phyloP scores from a whole-genome alignment of 2,888 invertebrate genomes.

The Sturmia bella region DNA sequence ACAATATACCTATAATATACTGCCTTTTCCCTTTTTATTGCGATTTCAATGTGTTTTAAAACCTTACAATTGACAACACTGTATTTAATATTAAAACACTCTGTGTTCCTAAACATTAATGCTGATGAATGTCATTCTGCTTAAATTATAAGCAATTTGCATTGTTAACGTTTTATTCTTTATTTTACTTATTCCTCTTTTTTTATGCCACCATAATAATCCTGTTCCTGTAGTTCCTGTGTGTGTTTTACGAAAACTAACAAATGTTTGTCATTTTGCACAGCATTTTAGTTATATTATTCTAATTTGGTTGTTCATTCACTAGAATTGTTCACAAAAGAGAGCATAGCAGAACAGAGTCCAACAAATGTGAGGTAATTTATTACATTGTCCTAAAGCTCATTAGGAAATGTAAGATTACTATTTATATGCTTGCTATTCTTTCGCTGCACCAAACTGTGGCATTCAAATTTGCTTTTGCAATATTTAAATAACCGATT shows the following conservation, averaged over 20 bases:
- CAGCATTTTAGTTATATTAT: slow-evolving; percentile 32
- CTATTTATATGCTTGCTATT: slow-evolving; percentile 66
- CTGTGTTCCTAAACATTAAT: slow-evolving; percentile 56
- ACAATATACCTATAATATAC: no score
- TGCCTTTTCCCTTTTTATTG: no score
- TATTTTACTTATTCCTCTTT: slow-evolving; percentile 18
- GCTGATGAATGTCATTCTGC: slow-evolving; percentile 74
- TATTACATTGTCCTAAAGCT: slow-evolving; percentile 71
- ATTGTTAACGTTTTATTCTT: slow-evolving; percentile 58
- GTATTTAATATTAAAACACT: slow-evolving; percentile 40
- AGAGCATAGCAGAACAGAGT: slow-evolving; percentile 30
- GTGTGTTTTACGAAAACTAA: background rate
- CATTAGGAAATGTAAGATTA: slow-evolving; percentile 71
- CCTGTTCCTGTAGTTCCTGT: background rate
- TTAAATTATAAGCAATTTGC: slow-evolving; percentile 80
- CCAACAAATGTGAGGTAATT: slow-evolving; percentile 68
- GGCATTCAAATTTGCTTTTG: background rate
- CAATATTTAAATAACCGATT: slow-evolving; percentile 54
- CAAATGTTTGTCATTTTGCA: slow-evolving; percentile 47
- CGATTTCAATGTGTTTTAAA: no score
- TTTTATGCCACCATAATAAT: slow-evolving; percentile 24
- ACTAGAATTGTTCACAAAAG: slow-evolving; percentile 17
- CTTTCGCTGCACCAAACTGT: slow-evolving; percentile 41
- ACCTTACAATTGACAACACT: no score
- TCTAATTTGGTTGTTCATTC: background rate